phyloP scores from a whole-genome alignment of 2,113 vertebrate species.

The Salminus brasiliensis region DNA sequence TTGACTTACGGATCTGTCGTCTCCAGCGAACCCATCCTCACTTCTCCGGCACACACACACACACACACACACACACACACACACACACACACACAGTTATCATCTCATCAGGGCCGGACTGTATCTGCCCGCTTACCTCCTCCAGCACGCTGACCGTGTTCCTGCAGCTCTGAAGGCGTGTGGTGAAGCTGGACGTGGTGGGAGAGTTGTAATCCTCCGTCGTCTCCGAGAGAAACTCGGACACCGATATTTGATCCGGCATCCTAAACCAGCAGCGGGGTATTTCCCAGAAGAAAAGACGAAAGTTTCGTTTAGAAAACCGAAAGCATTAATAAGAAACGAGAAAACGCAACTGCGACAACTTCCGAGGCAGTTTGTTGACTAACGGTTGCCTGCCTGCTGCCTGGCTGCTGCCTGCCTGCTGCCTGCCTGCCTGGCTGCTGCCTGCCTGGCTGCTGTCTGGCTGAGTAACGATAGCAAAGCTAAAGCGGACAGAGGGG shows the following conservation, averaged over 20 bases:
- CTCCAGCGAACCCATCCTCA: neutral
- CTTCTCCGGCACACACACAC: neutral
- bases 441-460: no score
- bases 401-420: no score
- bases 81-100: no score
- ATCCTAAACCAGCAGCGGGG: slow-evolving; percentile 74
- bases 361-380: slow-evolving; percentile 33
- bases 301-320: slow-evolving; percentile 62
- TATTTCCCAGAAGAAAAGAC: slow-evolving; percentile 64
- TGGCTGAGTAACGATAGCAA: neutral
- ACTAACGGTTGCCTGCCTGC: slow-evolving; percentile 36
- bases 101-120: no score
- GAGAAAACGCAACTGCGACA: slow-evolving; percentile 28
- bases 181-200: slow-evolving; percentile 96
- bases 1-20: no score
- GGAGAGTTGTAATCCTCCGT: slow-evolving; percentile 99
- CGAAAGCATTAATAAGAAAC: slow-evolving; percentile 64
- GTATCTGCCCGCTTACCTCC: slow-evolving; percentile 93
- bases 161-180: slow-evolving; percentile 97
- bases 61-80: neutral
- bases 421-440: slow-evolving; percentile 16
- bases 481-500: neutral
- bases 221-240: slow-evolving; percentile 96
- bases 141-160: slow-evolving; percentile 95
- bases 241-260: slow-evolving; percentile 91